Percentiles rank a stretch among this genome's conserved stretches.
These are phyloP conservation scores for Apus apus DNA, from an alignment of 2,113 vertebrate species.

Conservation along the genomic window DNA sequence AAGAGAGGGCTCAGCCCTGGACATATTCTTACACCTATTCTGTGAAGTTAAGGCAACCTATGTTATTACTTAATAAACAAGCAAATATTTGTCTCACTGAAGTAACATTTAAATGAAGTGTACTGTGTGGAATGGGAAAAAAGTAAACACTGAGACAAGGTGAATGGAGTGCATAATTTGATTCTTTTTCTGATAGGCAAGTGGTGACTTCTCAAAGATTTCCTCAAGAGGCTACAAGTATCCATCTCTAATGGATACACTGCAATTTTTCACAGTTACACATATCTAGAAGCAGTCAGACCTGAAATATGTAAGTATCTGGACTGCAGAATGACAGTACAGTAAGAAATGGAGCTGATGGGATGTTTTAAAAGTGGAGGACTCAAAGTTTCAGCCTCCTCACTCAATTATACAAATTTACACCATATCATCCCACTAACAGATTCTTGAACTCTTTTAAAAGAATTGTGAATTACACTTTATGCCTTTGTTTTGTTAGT, in stretches of 20 bases:
- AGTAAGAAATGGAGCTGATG: background rate
- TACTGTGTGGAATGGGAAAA: background rate
- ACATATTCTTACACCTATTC: background rate
- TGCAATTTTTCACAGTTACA: background rate
- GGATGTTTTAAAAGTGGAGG: background rate
- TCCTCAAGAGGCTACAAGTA: fast-evolving
- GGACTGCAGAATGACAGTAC: background rate
- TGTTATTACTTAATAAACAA: background rate
- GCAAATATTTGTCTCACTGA: background rate
- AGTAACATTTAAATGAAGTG: background rate
- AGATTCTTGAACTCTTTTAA: background rate
- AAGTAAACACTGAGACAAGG: background rate
- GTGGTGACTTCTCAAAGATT: background rate
- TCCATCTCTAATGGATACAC: fast-evolving
- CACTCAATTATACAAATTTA: background rate
- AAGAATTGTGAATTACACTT: background rate
- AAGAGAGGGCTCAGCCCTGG: background rate
- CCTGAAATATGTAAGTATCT: background rate
- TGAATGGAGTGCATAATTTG: fast-evolving
- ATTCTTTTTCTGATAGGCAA: background rate
- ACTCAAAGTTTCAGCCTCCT: background rate
- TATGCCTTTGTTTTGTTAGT: background rate
- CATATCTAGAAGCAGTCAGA: background rate
- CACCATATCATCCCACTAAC: background rate
- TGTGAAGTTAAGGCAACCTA: background rate